Conservation (phyloP, 2,888 invertebrate genomes). For the Stomorhina lunata region DNA sequence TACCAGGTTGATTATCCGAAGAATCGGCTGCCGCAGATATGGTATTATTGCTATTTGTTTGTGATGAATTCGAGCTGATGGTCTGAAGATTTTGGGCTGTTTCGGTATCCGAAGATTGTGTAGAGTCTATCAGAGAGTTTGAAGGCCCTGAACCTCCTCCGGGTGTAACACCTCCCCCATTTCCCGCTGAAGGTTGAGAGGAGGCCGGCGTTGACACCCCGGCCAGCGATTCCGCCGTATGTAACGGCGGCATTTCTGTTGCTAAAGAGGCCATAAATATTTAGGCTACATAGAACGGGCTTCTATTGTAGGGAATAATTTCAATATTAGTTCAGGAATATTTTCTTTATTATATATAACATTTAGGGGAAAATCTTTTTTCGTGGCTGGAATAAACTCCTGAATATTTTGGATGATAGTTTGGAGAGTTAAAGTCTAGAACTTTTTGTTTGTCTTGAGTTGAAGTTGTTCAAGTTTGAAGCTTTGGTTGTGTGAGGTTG, state of each 20-base stretch:
- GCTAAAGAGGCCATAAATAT: conserved; percentile 76
- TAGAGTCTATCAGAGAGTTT: conserved; percentile 41
- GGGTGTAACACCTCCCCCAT: conserved; percentile 58
- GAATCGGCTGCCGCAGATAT: conserved; percentile 88
- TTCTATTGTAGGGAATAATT: neutral
- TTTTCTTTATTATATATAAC: too few relatives aligned
- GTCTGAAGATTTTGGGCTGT: conserved; percentile 19
- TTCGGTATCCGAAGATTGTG: conserved; percentile 21
- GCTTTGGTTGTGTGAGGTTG: neutral
- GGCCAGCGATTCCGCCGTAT: conserved; percentile 74
- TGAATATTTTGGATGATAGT: too few relatives aligned
- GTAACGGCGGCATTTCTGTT: conserved; percentile 78
- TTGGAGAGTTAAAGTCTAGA: too few relatives aligned
- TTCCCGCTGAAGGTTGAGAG: conserved; percentile 21
- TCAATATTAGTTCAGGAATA: neutral
- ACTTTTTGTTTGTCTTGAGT: too few relatives aligned
- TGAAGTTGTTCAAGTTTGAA: too few relatives aligned
- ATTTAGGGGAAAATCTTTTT: neutral
- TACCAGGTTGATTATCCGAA: conserved; percentile 83
- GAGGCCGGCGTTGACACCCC: conserved; percentile 39
- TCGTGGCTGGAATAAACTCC: too few relatives aligned
- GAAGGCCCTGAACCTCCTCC: too few relatives aligned
- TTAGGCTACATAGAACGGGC: conserved; percentile 70
- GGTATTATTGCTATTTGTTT: conserved; percentile 74
- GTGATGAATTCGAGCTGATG: conserved; percentile 61